These are phyloP conservation scores for Allygus modestus DNA, from an alignment of 2,888 invertebrate species.

Conservation along the genomic window DNA sequence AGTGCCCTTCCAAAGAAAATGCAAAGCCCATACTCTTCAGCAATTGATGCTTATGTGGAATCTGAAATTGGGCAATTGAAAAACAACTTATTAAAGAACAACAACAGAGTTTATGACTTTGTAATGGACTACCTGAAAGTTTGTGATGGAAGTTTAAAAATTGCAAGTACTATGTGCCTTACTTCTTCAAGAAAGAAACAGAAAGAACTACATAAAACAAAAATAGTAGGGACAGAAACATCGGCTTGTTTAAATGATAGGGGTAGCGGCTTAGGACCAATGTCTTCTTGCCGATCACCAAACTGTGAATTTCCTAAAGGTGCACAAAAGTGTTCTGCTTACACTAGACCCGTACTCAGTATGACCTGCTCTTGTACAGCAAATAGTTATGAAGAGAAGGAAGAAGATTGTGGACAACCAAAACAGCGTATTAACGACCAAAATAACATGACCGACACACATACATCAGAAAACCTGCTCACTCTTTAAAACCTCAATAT, in stretches of 20 bases:
- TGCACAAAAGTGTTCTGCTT: too few species aligned
- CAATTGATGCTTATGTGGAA: neutral
- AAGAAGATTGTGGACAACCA: too few species aligned
- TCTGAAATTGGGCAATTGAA: neutral
- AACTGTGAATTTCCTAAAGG: too few species aligned
- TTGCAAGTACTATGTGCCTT: constrained; percentile 4
- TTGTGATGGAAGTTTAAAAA: neutral
- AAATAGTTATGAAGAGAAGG: too few species aligned
- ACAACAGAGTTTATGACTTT: constrained; percentile 5
- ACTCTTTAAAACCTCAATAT: neutral
- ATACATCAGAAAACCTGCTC: neutral
- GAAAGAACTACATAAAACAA: neutral
- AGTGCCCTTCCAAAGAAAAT: constrained; percentile 7
- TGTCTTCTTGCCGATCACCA: too few species aligned
- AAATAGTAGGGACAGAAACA: neutral
- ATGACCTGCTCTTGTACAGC: too few species aligned
- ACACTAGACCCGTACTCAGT: too few species aligned
- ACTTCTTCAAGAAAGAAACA: neutral
- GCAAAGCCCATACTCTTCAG: constrained; percentile 13
- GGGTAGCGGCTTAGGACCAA: too few species aligned
- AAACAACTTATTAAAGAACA: neutral
- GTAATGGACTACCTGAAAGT: neutral
- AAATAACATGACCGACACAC: too few species aligned
- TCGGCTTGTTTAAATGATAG: too few species aligned
- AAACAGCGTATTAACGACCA: too few species aligned